Evolutionary conservation across 2,888 invertebrate species (phyloP).

Genomic region (Stenurella melanura): DNA sequence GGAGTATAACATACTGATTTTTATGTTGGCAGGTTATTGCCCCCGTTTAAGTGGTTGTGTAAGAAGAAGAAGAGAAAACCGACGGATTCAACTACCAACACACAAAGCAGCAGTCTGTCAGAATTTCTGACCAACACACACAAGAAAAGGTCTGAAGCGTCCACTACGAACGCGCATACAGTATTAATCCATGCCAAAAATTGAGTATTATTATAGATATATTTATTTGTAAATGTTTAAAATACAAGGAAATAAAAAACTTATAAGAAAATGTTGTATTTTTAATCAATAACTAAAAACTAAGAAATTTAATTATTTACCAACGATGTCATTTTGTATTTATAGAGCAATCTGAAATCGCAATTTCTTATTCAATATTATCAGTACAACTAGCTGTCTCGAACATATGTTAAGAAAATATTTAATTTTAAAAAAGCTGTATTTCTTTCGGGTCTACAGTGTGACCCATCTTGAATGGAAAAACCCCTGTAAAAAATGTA

Average conservation of each 20-base stretch:
- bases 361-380: no score
- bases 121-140: conserved; percentile 65
- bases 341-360: no score
- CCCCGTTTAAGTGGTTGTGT: conserved; percentile 66
- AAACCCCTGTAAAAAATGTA: no score
- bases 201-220: conserved; percentile 42
- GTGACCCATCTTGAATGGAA: no score
- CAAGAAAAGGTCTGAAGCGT: conserved; percentile 55
- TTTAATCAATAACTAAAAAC: neutral
- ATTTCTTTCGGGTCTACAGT: no score
- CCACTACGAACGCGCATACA: conserved; percentile 58
- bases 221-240: conserved; percentile 44
- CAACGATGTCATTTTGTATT: no score
- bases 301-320: no score
- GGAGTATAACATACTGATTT: no score
- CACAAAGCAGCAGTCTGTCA: conserved; percentile 72
- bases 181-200: conserved; percentile 59
- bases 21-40: conserved; percentile 59
- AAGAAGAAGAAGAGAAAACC: conserved; percentile 59
- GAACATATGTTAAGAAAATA: no score
- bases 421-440: no score
- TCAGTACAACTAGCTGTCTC: no score
- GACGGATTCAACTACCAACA: conserved; percentile 74
- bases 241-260: conserved; percentile 1
- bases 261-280: neutral